Evolutionary conservation across 2,888 invertebrate genomes (phyloP).

Genomic region (Cryptus armator): DNA sequence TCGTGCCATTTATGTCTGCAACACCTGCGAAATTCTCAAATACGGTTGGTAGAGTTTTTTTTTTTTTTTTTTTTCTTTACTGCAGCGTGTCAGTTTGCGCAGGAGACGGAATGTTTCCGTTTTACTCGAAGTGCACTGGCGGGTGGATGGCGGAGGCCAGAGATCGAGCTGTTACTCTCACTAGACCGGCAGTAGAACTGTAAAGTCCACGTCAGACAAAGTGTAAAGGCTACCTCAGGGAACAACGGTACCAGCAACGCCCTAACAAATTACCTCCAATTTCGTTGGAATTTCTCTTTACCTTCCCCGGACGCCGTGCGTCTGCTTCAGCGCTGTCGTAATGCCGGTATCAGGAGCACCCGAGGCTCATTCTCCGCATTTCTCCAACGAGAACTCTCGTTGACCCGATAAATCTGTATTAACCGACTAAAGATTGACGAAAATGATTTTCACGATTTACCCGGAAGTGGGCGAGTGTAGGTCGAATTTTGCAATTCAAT

Average conservation of each 20-base stretch:
- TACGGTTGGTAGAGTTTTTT: too few relatives aligned
- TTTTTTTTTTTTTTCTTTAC: too few relatives aligned
- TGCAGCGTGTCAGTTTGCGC: background rate
- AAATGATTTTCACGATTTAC: constrained; percentile 68
- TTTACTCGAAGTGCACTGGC: constrained; percentile 14
- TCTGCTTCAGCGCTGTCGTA: constrained; percentile 75
- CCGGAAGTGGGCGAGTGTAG: constrained; percentile 44
- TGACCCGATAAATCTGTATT: constrained; percentile 83
- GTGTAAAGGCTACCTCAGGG: constrained; percentile 68
- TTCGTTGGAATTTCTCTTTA: constrained; percentile 75
- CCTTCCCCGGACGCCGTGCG: constrained; percentile 41
- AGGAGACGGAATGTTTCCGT: constrained; percentile 19
- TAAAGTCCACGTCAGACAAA: constrained; percentile 51
- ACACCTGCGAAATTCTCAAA: background rate
- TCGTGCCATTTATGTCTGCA: background rate
- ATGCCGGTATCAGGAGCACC: constrained; percentile 80
- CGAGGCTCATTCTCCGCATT: constrained; percentile 59
- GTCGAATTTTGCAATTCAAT: constrained; percentile 53
- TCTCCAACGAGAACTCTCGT: constrained; percentile 71
- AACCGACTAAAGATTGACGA: constrained; percentile 67
- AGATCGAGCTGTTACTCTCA: constrained; percentile 35
- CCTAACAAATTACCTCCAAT: constrained; percentile 83
- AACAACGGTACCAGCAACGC: constrained; percentile 19
- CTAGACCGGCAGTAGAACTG: constrained; percentile 36
- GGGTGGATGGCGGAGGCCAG: constrained; percentile 9